These are phyloP conservation scores for Myathropa florea DNA, from an alignment of 2,888 invertebrate species.

Conservation along the genomic window DNA sequence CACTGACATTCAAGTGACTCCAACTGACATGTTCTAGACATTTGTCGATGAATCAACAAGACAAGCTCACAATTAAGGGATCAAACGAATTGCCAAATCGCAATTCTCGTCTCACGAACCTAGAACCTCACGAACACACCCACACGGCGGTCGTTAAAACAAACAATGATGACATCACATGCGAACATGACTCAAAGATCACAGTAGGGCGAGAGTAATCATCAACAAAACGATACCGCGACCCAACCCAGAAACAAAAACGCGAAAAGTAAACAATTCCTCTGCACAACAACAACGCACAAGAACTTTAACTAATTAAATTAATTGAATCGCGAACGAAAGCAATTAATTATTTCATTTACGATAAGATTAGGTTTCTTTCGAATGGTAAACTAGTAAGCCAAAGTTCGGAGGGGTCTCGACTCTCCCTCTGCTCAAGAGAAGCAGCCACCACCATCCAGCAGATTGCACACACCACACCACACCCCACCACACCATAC, in stretches of 20 bases:
- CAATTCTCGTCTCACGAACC: no score
- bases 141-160: neutral
- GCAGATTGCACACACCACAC: neutral
- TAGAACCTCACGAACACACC: no score
- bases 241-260: neutral
- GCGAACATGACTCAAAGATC: neutral
- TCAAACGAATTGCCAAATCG: no score
- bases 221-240: neutral
- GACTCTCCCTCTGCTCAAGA: neutral
- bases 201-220: neutral
- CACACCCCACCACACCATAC: no score
- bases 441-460: no score
- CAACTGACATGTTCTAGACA: no score
- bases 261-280: constrained; percentile 41
- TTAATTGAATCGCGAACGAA: constrained; percentile 67
- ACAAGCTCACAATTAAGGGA: no score
- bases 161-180: neutral
- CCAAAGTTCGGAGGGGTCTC: neutral
- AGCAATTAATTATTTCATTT: constrained; percentile 70
- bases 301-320: constrained; percentile 68
- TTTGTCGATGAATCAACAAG: no score
- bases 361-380: constrained; percentile 69
- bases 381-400: constrained; percentile 18
- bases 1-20: no score
- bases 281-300: neutral